These are phyloP conservation scores for Steinernema hermaphroditum DNA, from an alignment of 2,888 invertebrate species.

Conservation along the genomic window DNA sequence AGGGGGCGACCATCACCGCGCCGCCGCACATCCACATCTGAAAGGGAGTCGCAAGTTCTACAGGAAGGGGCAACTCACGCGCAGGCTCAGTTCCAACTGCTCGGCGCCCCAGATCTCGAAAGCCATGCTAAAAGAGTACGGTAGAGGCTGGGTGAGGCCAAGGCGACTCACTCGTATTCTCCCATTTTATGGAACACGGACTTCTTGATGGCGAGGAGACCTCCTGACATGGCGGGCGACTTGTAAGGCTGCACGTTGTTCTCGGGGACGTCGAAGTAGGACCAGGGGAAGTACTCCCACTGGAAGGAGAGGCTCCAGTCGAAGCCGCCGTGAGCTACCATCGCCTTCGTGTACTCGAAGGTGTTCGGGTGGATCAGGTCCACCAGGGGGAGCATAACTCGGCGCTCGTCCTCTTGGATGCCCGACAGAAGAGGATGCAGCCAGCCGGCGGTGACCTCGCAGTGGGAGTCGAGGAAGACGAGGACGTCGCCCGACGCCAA, in stretches of 20 bases:
- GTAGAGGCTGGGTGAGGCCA: constrained; percentile 99
- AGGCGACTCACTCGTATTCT: constrained; percentile 84
- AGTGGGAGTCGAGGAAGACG: constrained; percentile 96
- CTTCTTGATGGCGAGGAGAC: constrained; percentile 84
- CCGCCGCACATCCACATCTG: constrained; percentile 98
- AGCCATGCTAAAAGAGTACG: constrained; percentile 70
- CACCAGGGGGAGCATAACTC: constrained; percentile 97
- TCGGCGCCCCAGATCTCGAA: constrained; percentile 95
- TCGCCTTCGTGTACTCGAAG: constrained; percentile 95
- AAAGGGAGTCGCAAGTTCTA: constrained; percentile 53
- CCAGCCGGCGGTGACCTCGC: constrained; percentile 97
- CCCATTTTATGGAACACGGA: constrained; percentile 97
- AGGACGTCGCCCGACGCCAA: constrained; percentile 86
- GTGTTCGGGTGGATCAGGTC: constrained; percentile 98
- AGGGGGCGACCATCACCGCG: constrained; percentile 88
- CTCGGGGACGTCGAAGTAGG: constrained; percentile 73
- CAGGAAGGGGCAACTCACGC: constrained; percentile 73
- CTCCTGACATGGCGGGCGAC: constrained; percentile 76
- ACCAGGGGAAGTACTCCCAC: constrained; percentile 79
- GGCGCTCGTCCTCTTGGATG: constrained; percentile 80
- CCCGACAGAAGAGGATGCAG: constrained; percentile 87
- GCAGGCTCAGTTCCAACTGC: constrained; percentile 90
- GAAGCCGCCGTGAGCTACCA: constrained; percentile 98
- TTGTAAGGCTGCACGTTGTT: constrained; percentile 71
- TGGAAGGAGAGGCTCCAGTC: constrained; percentile 99